phyloP scores from a whole-genome alignment of 2,888 invertebrate species.

The Andrena haemorrhoa region DNA sequence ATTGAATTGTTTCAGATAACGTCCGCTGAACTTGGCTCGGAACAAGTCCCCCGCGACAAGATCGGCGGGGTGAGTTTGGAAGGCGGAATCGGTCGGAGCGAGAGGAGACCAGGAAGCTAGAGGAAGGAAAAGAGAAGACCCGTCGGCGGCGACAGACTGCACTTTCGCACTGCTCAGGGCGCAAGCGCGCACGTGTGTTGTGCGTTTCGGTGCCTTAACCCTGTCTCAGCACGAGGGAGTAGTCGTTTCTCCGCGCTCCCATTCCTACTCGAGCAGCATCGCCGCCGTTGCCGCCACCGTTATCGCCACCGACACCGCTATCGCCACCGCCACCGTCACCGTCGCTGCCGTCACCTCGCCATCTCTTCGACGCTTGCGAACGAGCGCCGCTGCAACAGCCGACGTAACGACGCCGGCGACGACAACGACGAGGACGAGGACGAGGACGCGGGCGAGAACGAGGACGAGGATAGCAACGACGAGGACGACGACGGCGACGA shows the following conservation, averaged over 20 bases:
- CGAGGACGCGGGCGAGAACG: constrained; percentile 40
- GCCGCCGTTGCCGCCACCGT: constrained; percentile 67
- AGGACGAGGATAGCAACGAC: constrained; percentile 32
- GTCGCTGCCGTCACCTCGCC: constrained; percentile 59
- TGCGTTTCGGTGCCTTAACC: constrained; percentile 75
- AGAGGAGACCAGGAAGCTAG: constrained; percentile 46
- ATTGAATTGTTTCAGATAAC: constrained; percentile 46
- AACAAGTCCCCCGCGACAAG: constrained; percentile 3
- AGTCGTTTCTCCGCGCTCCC: constrained; percentile 68
- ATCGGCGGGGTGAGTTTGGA: constrained; percentile 38
- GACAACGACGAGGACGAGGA: constrained; percentile 49
- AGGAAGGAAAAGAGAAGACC: constrained; percentile 55
- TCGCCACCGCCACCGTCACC: constrained; percentile 50
- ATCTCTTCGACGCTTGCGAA: constrained; percentile 56
- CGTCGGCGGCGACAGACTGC: constrained; percentile 73
- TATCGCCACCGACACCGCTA: constrained; percentile 52
- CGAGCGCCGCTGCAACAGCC: constrained; percentile 55
- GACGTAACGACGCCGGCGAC: constrained; percentile 65
- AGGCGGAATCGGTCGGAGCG: constrained; percentile 46
- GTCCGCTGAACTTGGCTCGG: background rate
- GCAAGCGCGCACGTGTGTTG: constrained; percentile 79
- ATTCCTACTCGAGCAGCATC: constrained; percentile 66
- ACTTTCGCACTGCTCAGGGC: constrained; percentile 71
- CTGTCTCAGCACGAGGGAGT: constrained; percentile 72
- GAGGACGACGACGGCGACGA: constrained; percentile 28